Percentiles rank a stretch among this genome's conserved stretches.
These are phyloP conservation scores for Steromphala cineraria DNA, from an alignment of 2,888 invertebrate species.

Conservation along the genomic window DNA sequence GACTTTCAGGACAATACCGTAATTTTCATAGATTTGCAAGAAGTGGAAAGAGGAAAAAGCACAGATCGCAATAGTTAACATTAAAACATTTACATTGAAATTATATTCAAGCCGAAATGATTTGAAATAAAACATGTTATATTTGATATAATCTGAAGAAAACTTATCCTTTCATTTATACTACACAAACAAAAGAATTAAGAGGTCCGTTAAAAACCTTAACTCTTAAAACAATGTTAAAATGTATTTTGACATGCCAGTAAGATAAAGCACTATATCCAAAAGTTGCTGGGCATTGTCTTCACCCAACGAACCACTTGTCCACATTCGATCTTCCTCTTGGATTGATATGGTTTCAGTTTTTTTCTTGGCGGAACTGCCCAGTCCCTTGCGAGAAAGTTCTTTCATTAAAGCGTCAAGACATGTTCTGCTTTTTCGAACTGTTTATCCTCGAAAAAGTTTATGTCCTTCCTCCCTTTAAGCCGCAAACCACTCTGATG, in stretches of 20 bases:
- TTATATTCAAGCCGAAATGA: too few relatives aligned
- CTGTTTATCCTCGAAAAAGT: conserved; percentile 11
- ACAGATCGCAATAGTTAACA: too few relatives aligned
- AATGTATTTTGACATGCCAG: not conserved
- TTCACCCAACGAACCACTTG: not conserved
- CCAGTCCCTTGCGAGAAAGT: not conserved
- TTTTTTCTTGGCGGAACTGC: not conserved
- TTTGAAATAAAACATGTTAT: too few relatives aligned
- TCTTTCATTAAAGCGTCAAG: not conserved
- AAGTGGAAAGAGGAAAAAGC: too few relatives aligned
- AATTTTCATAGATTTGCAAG: too few relatives aligned
- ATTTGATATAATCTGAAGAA: too few relatives aligned
- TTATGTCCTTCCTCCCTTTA: not conserved
- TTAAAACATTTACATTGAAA: too few relatives aligned
- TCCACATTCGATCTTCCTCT: not conserved
- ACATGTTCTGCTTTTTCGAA: not conserved
- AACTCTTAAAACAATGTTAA: too few relatives aligned
- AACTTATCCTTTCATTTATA: too few relatives aligned
- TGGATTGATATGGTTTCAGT: not conserved
- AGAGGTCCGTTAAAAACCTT: too few relatives aligned
- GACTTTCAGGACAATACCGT: too few relatives aligned
- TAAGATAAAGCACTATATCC: not conserved
- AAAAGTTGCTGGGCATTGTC: not conserved
- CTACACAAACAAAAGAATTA: too few relatives aligned
- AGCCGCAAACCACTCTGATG: not conserved